Evolutionary conservation across 1,140 invertebrate species (phyloP), one percentile per base, ranked within the genome.

Genomic region (Octopus bimaculoides): DNA sequence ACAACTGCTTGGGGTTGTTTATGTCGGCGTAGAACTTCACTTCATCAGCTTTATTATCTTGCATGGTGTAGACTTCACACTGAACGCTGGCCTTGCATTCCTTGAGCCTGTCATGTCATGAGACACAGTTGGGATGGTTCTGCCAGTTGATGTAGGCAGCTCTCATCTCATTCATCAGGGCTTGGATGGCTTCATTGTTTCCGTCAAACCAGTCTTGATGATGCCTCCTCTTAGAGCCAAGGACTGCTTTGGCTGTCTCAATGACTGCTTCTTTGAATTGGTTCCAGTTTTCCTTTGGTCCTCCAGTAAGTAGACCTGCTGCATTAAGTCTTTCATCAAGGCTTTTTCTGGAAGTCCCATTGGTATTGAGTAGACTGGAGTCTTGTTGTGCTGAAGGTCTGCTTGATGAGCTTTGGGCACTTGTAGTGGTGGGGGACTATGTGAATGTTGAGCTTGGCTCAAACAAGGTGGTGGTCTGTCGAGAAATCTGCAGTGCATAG

Each of bases 201-300:
- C n/a, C 61, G 61, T 66, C 61, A 66, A 66, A 66, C 61, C 61
- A 66, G n/a, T 66, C 61, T 66, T n/a, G 61, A 66, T 9, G 61
- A 9, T 66, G 61, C 9, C n/a, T 9, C 9, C 61, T 66, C 9
- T 9, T 10, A n/a, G n/a, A 66, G 9, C 61, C 61, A n/a, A 66
- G 9, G 61, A 66, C n/a, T n/a, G 9, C 9, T 9, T 9, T n/a
- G 61, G 9, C 9, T 9, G 9, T 66, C n/a, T 66, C n/a, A n/a
- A 10, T 9, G 61, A 66, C n/a, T n/a, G 61, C 9, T 10, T 9
- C 61, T n/a, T 66, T n/a, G n/a, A 66, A 10, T 10, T 66, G 61
- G 9, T 66, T 66, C 61, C 61, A 66, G 61, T n/a, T n/a, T 10
- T 66, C 61, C n/a, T n/a, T n/a, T 66, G 61, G 61, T 66, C 9